Percentiles rank a stretch among this genome's conserved stretches.
phyloP scores from a whole-genome alignment of 2,113 vertebrate genomes.

The Cynopterus brachyotis region DNA sequence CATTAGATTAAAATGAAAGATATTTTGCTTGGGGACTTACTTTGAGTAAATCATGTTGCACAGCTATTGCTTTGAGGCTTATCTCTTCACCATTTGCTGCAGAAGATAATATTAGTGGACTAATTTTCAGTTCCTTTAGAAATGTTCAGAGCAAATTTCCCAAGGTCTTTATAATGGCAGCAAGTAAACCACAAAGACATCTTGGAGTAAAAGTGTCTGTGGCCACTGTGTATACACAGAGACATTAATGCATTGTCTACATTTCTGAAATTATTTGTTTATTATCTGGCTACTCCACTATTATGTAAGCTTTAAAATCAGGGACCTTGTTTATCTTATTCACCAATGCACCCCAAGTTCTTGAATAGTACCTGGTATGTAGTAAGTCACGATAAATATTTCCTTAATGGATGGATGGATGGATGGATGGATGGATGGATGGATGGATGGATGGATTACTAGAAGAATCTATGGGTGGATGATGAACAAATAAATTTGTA shows the following conservation, averaged over 20 bases:
- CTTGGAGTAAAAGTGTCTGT: constrained; percentile 8
- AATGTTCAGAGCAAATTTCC: constrained; percentile 39
- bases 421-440: too few species aligned
- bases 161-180: constrained; percentile 38
- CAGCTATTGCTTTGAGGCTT: background rate
- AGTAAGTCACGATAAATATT: background rate
- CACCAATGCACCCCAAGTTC: background rate
- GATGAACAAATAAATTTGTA: background rate
- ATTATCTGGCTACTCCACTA: background rate
- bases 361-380: background rate
- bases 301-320: background rate
- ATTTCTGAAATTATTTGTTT: background rate
- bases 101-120: constrained; percentile 42
- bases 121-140: constrained; percentile 51
- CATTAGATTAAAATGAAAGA: background rate
- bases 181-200: constrained; percentile 51
- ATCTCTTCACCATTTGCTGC: background rate
- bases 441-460: too few species aligned
- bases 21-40: background rate
- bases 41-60: background rate
- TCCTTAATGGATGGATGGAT: background rate
- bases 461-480: too few species aligned
- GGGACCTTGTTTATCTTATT: background rate
- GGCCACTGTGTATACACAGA: background rate
- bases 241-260: background rate